Percentiles rank a stretch among this genome's conserved stretches.
These are phyloP conservation scores for Hemithea aestivaria DNA, from an alignment of 2,888 invertebrate species.

Conservation along the genomic window DNA sequence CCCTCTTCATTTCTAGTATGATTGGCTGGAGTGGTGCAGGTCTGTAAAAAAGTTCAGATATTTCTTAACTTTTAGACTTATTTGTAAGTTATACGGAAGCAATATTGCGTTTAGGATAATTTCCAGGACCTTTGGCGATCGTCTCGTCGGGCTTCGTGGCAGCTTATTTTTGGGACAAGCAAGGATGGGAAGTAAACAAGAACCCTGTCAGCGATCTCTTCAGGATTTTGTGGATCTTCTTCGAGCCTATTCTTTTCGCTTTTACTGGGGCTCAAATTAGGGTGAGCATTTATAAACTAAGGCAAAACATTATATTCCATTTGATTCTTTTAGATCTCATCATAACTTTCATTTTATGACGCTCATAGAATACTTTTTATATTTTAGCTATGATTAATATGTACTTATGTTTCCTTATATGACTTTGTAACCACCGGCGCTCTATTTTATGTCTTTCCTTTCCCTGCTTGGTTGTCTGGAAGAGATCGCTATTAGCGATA, in stretches of 20 bases:
- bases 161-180: constrained; percentile 83
- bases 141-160: constrained; percentile 86
- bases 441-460: too few species aligned
- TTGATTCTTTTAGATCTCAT: too few species aligned
- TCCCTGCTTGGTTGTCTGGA: too few species aligned
- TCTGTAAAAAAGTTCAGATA: constrained; percentile 30
- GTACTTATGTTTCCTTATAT: too few species aligned
- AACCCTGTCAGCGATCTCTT: constrained; percentile 87
- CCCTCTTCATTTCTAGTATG: constrained; percentile 86
- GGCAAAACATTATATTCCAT: too few species aligned
- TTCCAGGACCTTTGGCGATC: constrained; percentile 83
- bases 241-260: constrained; percentile 92
- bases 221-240: constrained; percentile 91
- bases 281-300: constrained; percentile 53
- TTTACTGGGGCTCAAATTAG: constrained; percentile 92
- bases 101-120: constrained; percentile 9
- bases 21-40: constrained; percentile 82
- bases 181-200: constrained; percentile 86
- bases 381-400: too few species aligned
- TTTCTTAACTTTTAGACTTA: too few species aligned
- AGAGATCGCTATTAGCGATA: too few species aligned
- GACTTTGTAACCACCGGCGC: too few species aligned
- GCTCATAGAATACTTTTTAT: too few species aligned
- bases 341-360: too few species aligned
- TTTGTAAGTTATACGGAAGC: constrained; percentile 6